These are phyloP conservation scores for Epinephelus coioides DNA, from an alignment of 2,797 vertebrate genomes.

Conservation along the genomic window DNA sequence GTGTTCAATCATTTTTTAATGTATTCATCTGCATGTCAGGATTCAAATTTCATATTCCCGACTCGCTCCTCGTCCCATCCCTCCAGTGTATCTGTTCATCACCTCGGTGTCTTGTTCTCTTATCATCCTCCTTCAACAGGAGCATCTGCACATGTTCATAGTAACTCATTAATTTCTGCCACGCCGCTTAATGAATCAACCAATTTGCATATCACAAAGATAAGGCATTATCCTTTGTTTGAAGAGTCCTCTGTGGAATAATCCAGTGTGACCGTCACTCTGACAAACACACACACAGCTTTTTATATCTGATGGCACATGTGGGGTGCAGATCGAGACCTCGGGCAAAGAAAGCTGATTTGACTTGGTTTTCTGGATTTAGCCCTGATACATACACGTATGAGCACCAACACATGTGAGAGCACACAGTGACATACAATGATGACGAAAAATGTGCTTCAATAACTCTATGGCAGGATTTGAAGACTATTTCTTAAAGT, in stretches of 20 bases:
- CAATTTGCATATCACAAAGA: slow-evolving; percentile 26
- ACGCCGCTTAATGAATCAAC: not conserved
- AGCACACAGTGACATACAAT: not conserved
- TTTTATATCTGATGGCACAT: slow-evolving; percentile 29
- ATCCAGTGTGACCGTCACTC: slow-evolving; percentile 28
- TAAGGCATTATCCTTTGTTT: slow-evolving; percentile 5
- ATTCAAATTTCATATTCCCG: not conserved
- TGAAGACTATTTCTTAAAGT: not conserved
- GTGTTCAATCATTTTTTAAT: not conserved
- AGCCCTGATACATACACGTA: not conserved
- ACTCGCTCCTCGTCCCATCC: no score
- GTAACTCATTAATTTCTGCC: slow-evolving; percentile 6
- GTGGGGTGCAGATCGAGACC: slow-evolving; percentile 4
- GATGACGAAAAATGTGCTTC: not conserved
- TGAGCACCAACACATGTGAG: not conserved
- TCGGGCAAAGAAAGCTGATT: not conserved
- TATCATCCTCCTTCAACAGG: not conserved
- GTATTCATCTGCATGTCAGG: no score
- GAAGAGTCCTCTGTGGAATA: slow-evolving; percentile 22
- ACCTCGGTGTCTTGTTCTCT: not conserved
- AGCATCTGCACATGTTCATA: not conserved
- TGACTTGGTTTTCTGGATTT: not conserved
- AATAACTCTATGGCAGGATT: not conserved
- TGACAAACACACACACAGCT: not conserved
- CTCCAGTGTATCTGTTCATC: not conserved